Conservation (phyloP, 2,113 vertebrate species). For the Chauna torquata region DNA sequence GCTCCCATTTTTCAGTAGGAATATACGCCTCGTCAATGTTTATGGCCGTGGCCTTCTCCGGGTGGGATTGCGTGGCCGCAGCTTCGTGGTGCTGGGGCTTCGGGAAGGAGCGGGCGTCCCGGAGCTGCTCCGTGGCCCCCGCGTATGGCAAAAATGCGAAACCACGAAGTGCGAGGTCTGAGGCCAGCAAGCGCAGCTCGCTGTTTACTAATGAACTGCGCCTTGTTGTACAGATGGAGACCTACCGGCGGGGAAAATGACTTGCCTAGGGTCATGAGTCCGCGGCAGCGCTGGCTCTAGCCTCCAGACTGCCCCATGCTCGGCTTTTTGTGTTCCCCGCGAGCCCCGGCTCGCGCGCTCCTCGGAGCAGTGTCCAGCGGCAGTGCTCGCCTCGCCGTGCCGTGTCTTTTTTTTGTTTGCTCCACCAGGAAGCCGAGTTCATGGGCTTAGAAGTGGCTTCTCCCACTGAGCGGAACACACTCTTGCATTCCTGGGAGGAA, state of each 20-base stretch:
- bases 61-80: background rate
- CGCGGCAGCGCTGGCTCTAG: background rate
- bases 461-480: background rate
- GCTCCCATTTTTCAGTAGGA: slow-evolving; percentile 31
- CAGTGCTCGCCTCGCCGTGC: background rate
- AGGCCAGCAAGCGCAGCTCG: background rate
- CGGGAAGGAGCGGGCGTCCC: background rate
- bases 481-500: slow-evolving; percentile 18
- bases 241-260: background rate
- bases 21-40: background rate
- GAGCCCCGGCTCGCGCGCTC: background rate
- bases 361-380: background rate
- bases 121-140: background rate
- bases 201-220: background rate
- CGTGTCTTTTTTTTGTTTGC: background rate
- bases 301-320: accelerated
- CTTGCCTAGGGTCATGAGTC: background rate
- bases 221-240: background rate
- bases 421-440: background rate
- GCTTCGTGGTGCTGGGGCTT: background rate
- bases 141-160: background rate
- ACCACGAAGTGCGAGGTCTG: accelerated
- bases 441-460: background rate
- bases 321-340: background rate
- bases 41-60: background rate